Evolutionary conservation across 2,113 vertebrate species (phyloP).

Genomic region (Telmatochromis sp.): DNA sequence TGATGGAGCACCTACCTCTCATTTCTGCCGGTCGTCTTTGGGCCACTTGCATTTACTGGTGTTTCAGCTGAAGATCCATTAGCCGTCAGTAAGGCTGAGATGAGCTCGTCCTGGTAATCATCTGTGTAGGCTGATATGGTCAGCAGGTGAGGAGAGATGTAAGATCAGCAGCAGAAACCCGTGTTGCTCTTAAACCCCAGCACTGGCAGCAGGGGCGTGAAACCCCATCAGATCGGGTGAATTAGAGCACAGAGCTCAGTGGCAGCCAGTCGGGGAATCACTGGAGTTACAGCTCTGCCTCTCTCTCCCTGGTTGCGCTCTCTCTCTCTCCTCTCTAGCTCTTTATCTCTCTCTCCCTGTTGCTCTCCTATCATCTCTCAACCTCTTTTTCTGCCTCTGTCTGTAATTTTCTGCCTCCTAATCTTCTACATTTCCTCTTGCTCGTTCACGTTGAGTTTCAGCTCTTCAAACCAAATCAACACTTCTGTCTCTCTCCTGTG

Average conservation of each 20-base stretch:
- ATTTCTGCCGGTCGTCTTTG: conserved; percentile 57
- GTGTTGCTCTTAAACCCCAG: conserved; percentile 41
- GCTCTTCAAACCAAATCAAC: neutral
- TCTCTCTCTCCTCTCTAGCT: neutral
- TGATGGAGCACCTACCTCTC: conserved; percentile 62
- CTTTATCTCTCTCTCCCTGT: neutral
- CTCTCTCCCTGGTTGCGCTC: conserved; percentile 19
- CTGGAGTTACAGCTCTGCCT: conserved; percentile 35
- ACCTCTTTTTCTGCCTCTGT: neutral
- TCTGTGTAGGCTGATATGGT: neutral
- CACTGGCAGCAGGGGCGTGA: conserved; percentile 34
- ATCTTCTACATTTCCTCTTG: neutral
- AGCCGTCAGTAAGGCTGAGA: conserved; percentile 9
- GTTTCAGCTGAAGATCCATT: conserved; percentile 49
- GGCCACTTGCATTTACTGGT: conserved; percentile 11
- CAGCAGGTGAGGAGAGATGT: neutral
- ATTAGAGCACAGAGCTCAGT: conserved; percentile 50
- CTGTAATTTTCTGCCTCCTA: neutral
- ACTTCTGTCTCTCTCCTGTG: neutral
- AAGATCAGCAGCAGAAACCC: conserved; percentile 21
- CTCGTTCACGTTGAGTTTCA: neutral
- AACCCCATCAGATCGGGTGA: conserved; percentile 61
- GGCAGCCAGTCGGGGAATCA: conserved; percentile 58
- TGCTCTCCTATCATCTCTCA: conserved; percentile 13
- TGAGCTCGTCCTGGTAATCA: conserved; percentile 6